Evolutionary conservation across 1,140 invertebrate genomes (phyloP), one percentile per base, ranked within the genome.

Genomic region (Mylabris phalerata): DNA sequence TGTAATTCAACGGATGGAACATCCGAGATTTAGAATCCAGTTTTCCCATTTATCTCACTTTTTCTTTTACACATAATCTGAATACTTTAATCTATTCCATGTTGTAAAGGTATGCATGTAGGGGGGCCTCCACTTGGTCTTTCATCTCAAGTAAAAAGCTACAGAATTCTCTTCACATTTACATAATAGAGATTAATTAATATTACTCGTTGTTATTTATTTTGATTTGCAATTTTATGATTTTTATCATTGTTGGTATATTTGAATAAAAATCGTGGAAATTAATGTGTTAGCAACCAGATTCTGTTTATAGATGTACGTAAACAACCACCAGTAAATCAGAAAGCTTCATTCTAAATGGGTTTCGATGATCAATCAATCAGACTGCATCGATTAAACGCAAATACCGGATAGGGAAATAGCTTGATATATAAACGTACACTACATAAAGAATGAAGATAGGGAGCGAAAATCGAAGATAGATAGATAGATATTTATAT

Each of bases 21-120:
- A 43, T 52, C 50, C 50, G 44, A 43, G 40, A 52, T 52, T 43
- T 32, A 9, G 50, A 52, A 52, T 52, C 50, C 50, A 43, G 39
- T 52, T 42, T 52, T 52, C 49, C 50, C 32, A 52, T 52, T 52
- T 52, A 52, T 52, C 50, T 52, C 50, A 43, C 50, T 52, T 52
- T 52, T 52, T 43, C 44, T 52, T 41, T 43, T 32, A 32, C 32
- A 27, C 32, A 42, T 52, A 52, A 52, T 52, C 40, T 52, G 50
- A 52, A 52, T 52, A 52, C 50, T 52, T 25, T 43, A 52, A 43
- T 52, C 50, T 52, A 10, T 40, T 50, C 40, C 49, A 38, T 50
- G 49, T 50, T 50, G 19, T 19, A 19, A 19, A 19, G 19, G 19
- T 19, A 19, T 19, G 19, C 19, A 19, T 19, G 19, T 19, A 1